These are phyloP conservation scores for Myotis lucifugus DNA, from an alignment of 2,113 vertebrate species.

Conservation along the genomic window DNA sequence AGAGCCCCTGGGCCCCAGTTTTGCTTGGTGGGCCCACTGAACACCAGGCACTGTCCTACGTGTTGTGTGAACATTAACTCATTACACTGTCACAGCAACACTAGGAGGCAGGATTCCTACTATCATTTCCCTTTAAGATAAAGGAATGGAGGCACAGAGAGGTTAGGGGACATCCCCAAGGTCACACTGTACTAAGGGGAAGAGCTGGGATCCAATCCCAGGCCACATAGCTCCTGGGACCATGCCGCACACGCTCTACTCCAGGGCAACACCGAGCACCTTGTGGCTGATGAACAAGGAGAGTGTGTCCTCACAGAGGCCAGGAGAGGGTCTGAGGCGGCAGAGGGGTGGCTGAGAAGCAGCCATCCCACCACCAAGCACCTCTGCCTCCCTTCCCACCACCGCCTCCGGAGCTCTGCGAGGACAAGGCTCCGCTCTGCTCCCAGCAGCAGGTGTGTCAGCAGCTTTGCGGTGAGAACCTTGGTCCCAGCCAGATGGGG, in stretches of 20 bases:
- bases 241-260: background rate
- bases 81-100: background rate
- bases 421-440: background rate
- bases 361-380: background rate
- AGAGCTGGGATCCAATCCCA: too few relatives aligned
- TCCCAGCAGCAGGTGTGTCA: constrained; percentile 57
- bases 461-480: background rate
- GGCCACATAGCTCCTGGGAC: background rate
- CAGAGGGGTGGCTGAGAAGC: background rate
- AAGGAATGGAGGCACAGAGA: background rate
- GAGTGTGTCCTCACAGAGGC: background rate
- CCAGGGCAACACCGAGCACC: fast-evolving
- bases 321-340: background rate
- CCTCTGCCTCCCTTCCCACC: too few relatives aligned
- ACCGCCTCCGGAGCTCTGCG: background rate
- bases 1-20: too few relatives aligned
- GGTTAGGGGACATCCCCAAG: background rate
- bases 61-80: background rate
- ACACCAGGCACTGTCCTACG: background rate
- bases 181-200: background rate
- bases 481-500: constrained; percentile 69
- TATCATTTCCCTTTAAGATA: background rate
- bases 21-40: background rate
- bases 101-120: background rate
- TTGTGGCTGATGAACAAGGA: background rate